phyloP scores from a whole-genome alignment of 2,888 invertebrate genomes.

The Eupithecia exiguata region DNA sequence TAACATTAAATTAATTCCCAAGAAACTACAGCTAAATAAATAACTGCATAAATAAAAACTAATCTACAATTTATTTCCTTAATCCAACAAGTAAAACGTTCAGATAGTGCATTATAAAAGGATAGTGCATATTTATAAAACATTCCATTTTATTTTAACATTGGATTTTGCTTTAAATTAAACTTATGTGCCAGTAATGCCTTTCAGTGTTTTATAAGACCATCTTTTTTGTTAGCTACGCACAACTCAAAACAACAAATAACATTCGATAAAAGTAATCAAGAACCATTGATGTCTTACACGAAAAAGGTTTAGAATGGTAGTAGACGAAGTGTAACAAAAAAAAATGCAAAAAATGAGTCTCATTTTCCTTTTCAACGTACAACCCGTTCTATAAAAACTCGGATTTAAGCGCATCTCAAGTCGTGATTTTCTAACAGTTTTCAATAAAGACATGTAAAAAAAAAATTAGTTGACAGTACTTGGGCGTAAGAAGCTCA shows the following conservation, averaged over 20 bases:
- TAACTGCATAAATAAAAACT: conserved; percentile 32
- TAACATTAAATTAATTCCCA: conserved; percentile 27
- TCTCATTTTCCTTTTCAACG: no score
- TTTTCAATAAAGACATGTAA: no score
- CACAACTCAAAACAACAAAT: no score
- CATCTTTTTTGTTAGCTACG: no score
- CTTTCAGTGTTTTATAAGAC: not conserved
- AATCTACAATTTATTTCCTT: conserved; percentile 13
- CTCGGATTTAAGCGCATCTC: not conserved
- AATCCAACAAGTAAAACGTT: not conserved
- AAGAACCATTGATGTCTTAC: no score
- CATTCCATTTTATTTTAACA: not conserved
- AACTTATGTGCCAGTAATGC: not conserved
- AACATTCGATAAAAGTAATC: no score
- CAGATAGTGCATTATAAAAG: not conserved
- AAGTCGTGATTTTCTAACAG: not conserved
- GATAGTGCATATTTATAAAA: not conserved
- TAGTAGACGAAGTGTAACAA: no score
- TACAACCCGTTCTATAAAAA: no score
- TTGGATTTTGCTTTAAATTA: not conserved
- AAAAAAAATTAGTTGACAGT: no score
- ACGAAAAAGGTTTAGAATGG: no score
- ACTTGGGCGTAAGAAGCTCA: no score
- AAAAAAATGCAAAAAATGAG: no score
- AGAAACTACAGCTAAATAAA: conserved; percentile 34